Evolutionary conservation across 2,113 vertebrate genomes (phyloP).

Genomic region (Cynocephalus volans): DNA sequence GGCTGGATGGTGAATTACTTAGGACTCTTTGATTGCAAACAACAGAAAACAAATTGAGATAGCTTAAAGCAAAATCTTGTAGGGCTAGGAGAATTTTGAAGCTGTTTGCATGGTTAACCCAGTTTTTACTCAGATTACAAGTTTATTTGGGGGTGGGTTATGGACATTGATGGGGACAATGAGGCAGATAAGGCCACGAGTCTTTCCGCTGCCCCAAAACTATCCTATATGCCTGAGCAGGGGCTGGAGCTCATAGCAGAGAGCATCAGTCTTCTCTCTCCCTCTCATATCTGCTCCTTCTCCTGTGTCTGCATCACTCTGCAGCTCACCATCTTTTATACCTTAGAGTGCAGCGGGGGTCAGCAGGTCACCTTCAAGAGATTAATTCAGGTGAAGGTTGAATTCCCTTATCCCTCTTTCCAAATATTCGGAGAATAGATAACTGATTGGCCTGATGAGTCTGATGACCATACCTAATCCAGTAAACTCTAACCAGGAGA

Average conservation of each 20-base stretch:
- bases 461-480: neutral
- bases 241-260: neutral
- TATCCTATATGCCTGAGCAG: neutral
- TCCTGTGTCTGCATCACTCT: neutral
- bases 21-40: neutral
- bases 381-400: neutral
- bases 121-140: neutral
- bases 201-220: neutral
- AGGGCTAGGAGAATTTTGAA: neutral
- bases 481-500: neutral
- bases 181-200: neutral
- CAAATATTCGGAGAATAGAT: neutral
- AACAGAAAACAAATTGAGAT: neutral
- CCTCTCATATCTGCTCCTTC: neutral
- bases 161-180: neutral
- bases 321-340: neutral
- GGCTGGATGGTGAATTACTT: neutral
- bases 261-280: neutral
- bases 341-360: neutral
- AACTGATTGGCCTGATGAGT: neutral
- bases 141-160: constrained; percentile 15
- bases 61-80: neutral
- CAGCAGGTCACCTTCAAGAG: neutral
- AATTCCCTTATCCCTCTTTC: neutral
- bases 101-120: neutral